A percentile compares a stretch with the other conserved stretches of the same genome.
Conservation (phyloP, 2,113 vertebrate species). For the Dicerorhinus sumatrensis region DNA sequence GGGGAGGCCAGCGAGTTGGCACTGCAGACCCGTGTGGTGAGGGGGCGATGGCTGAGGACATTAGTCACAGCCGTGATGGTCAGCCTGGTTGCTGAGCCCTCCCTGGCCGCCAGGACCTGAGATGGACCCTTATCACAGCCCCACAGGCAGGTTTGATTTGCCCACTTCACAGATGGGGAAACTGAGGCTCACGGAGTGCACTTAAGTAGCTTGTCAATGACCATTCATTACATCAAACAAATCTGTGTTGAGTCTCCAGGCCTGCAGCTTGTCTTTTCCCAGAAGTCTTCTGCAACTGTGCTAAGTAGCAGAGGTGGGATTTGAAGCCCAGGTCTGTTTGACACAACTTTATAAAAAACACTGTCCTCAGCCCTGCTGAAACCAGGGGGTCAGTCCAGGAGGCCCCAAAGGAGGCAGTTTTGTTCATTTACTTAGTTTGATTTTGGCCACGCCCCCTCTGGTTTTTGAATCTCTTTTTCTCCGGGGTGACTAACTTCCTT, state of each 20-base stretch:
- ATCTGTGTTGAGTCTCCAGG: background rate
- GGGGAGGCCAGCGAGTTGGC: too few relatives aligned
- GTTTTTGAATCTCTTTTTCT: background rate
- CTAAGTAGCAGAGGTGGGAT: background rate
- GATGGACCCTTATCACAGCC: background rate
- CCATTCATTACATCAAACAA: background rate
- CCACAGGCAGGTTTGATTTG: background rate
- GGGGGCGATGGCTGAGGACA: background rate
- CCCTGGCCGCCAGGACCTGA: background rate
- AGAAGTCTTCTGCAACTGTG: background rate
- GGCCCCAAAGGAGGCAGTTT: background rate
- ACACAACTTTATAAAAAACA: background rate
- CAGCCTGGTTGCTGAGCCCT: background rate
- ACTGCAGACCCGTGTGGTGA: accelerated
- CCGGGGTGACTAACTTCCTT: background rate
- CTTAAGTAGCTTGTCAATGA: background rate
- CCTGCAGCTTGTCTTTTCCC: background rate
- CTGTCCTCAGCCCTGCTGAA: background rate
- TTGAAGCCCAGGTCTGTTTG: background rate
- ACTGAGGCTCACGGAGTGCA: background rate
- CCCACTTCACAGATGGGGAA: background rate
- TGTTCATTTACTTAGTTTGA: background rate
- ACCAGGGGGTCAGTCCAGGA: background rate
- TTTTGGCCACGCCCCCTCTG: background rate
- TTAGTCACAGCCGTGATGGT: background rate